phyloP scores from a whole-genome alignment of 2,113 vertebrate species.

The Ardeotis arabs region DNA sequence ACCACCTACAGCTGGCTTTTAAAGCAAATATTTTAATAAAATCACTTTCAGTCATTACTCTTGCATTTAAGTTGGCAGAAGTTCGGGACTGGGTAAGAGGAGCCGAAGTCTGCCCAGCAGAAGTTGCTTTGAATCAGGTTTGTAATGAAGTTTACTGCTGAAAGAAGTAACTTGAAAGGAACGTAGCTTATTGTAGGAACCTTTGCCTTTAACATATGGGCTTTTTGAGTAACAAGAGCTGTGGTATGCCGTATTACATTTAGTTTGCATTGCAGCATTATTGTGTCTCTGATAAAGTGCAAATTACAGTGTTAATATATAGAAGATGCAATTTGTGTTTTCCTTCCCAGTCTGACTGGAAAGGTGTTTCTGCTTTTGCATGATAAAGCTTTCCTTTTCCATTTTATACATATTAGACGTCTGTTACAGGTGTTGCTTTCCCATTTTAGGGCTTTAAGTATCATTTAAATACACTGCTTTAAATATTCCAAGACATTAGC shows the following conservation, averaged over 20 bases:
- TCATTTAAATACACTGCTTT: neutral
- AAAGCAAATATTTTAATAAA: constrained; percentile 37
- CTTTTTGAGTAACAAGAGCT: neutral
- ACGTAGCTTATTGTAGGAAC: neutral
- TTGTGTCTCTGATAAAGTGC: neutral
- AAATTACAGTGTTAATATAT: neutral
- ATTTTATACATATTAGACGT: neutral
- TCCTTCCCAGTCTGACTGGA: neutral
- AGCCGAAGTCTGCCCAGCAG: neutral
- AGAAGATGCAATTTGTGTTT: neutral
- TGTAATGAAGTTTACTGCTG: constrained; percentile 1
- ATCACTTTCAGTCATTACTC: neutral
- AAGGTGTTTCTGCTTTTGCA: neutral
- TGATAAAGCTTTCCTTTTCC: neutral
- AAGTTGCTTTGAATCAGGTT: constrained; percentile 52
- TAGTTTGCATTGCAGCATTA: neutral
- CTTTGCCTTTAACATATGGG: neutral
- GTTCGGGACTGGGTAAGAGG: neutral
- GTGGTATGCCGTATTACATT: neutral
- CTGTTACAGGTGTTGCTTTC: neutral
- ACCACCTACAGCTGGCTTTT: neutral
- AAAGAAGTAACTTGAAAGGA: neutral
- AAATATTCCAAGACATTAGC: neutral
- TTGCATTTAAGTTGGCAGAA: neutral
- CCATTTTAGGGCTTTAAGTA: neutral